A percentile compares a stretch with the other conserved stretches of the same genome.
These are phyloP conservation scores for Sinopyrophorus schimmeli DNA, from an alignment of 2,888 invertebrate species.

Conservation along the genomic window DNA sequence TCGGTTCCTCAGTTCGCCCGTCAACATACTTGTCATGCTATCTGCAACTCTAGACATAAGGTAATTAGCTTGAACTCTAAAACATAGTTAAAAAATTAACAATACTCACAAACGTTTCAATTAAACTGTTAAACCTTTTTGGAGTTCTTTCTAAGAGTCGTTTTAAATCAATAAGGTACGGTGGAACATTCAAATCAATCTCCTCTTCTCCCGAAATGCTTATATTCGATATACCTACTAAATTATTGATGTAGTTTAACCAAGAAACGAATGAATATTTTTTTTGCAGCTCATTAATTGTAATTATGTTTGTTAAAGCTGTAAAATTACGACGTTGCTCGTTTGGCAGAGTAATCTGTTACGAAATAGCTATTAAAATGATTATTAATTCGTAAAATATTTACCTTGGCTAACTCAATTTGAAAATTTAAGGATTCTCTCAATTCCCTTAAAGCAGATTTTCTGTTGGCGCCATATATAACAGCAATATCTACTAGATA, in stretches of 20 bases:
- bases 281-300: conserved; percentile 71
- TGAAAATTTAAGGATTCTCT: conserved; percentile 84
- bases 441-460: conserved; percentile 70
- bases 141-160: conserved; percentile 59
- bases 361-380: background rate
- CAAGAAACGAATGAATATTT: conserved; percentile 79
- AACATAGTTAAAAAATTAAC: background rate
- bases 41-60: conserved; percentile 89
- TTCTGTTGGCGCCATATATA: conserved; percentile 78
- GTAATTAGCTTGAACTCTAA: conserved; percentile 81
- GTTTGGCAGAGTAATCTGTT: conserved; percentile 79
- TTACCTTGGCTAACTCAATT: conserved; percentile 87
- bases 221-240: conserved; percentile 67
- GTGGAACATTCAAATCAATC: conserved; percentile 83
- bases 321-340: conserved; percentile 90
- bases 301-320: conserved; percentile 88
- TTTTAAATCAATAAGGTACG: conserved; percentile 75
- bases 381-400: conserved; percentile 45
- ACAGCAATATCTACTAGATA: conserved; percentile 88
- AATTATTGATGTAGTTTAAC: conserved; percentile 80
- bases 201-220: conserved; percentile 69
- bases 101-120: background rate
- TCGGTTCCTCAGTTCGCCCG: conserved; percentile 73
- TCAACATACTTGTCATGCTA: conserved; percentile 78
- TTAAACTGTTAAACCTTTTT: conserved; percentile 50